Base-by-base conservation (phyloP, 1,140 invertebrate species). In the Zaprionus inermis region DNA sequence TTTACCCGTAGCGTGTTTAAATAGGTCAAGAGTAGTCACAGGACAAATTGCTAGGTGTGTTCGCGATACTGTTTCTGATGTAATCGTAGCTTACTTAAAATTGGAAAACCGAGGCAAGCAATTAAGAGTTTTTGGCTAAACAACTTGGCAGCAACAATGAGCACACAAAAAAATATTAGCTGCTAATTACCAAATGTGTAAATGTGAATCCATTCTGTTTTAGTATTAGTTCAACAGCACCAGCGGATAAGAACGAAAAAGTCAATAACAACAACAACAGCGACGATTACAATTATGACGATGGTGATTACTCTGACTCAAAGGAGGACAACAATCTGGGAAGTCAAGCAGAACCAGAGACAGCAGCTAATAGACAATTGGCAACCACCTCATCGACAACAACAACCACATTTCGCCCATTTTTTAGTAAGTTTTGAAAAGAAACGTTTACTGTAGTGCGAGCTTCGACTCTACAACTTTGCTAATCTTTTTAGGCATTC, bases 41-140 rank as follows among this genome's bases (percentile, higher is more conserved):
- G 81, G 84, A 89, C 81, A 90, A 89, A 89, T 79, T 89, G 65
- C 57, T 73, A 60, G 84, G 84, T 81, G 84, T 80, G 84, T 76
- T 72, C 56, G 51, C 49, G 52, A 55, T 51, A 24, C 36, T 65
- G 30, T 64, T 64, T 34, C 56, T 74, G 72, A 82, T 77, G 79
- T 82, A 88, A 88, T 61, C 79, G 28, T 34, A 24, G 55, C n/a
- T 63, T 49, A 58, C 57, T 36, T 61, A 61, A 60, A 86, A 82
- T 59, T 65, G 52, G 0, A 63, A 72, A 44, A 56, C 36, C 60
- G 57, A 69, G 38, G 20, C 60, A 73, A 65, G 38, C 61, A 70
- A 78, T 78, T 81, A 49, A 52, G 30, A 57, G 55, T 52, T 66
- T 67, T 65, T 52, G 64, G 28, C 32, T 64, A 63, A 77, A 44